Base-by-base conservation (phyloP, 2,888 invertebrate species). In the Melipona bicolor region DNA sequence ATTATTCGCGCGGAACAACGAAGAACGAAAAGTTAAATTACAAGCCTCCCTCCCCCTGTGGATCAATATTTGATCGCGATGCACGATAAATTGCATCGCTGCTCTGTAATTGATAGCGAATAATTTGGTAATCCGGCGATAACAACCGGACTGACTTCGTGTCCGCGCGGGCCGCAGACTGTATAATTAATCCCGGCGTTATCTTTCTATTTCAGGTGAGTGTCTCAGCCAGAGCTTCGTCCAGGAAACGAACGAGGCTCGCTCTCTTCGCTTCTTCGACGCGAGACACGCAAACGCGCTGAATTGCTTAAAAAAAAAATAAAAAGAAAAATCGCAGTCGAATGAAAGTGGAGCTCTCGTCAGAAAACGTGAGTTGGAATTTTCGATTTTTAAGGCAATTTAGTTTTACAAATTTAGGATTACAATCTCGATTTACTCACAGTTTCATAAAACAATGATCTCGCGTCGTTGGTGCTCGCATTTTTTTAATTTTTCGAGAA, bases 141-240 rank as follows among this genome's bases (percentile, higher is more conserved):
- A 88, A 86, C 88, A 81, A 81, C 65, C 77, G 56, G 68, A 64
- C 69, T 61, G 70, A 49, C 21, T 65, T n/a, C 24, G 21, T 62
- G 59, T 32, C 52, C 17, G 49, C 54, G 43, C 71, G 54, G 61
- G 43, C 69, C 50, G 61, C 43, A 32, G 79, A 62, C 61, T 74
- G 79, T 81, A 88, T 90, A 89, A 90, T 90, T 90, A 90, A 91
- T 90, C 84, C 75, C 56, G 54, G 67, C 80, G 88, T 89, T 91
- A 91, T 90, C 89, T 91, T 90, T 88, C 89, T 87, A 86, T 91
- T 90, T 87, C 90, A 90, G 91, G 90, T 90, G 90, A 91, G 91
- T 90, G 91, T 90, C 75, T 69, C 64, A 79, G 56, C 81, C 65
- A 67, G 67, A 74, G 77, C 9, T 43, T 43, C 43, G 43, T 43